phyloP scores from a whole-genome alignment of 2,888 invertebrate species.

The Melinaea menophilus region DNA sequence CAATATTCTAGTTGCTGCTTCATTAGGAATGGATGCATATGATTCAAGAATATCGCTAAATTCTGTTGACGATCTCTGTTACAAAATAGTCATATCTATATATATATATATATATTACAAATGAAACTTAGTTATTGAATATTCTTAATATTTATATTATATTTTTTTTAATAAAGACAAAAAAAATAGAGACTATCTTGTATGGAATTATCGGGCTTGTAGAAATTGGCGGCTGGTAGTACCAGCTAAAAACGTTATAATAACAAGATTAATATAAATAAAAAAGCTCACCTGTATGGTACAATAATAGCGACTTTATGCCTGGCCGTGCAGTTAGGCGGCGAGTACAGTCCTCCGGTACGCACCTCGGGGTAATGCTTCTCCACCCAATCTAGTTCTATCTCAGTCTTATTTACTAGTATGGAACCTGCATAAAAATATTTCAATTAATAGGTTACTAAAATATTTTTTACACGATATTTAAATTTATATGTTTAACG shows the following conservation, averaged over 20 bases:
- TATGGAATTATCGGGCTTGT: not conserved
- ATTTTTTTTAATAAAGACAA: too few relatives aligned
- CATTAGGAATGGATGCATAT: constrained; percentile 95
- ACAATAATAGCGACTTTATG: constrained; percentile 94
- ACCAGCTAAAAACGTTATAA: too few relatives aligned
- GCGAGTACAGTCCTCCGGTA: constrained; percentile 90
- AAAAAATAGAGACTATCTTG: too few relatives aligned
- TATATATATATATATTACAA: not conserved
- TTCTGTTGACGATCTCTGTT: constrained; percentile 88
- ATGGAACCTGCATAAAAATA: constrained; percentile 76
- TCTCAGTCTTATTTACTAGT: constrained; percentile 80
- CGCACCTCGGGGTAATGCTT: constrained; percentile 82
- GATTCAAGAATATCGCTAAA: constrained; percentile 91
- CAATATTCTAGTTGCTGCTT: constrained; percentile 96
- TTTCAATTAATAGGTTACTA: too few relatives aligned
- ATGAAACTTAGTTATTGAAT: not conserved
- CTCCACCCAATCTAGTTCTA: constrained; percentile 83
- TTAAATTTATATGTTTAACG: too few relatives aligned
- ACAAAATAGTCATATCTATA: constrained; percentile 22
- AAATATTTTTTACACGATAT: too few relatives aligned
- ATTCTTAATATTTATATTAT: too few relatives aligned
- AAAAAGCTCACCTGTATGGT: constrained; percentile 81
- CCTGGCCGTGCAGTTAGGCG: constrained; percentile 85
- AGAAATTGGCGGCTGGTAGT: too few relatives aligned
- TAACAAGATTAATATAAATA: not conserved